Evolutionary conservation across 2,888 invertebrate genomes (phyloP).

Genomic region (Bhutanitis thaidina): DNA sequence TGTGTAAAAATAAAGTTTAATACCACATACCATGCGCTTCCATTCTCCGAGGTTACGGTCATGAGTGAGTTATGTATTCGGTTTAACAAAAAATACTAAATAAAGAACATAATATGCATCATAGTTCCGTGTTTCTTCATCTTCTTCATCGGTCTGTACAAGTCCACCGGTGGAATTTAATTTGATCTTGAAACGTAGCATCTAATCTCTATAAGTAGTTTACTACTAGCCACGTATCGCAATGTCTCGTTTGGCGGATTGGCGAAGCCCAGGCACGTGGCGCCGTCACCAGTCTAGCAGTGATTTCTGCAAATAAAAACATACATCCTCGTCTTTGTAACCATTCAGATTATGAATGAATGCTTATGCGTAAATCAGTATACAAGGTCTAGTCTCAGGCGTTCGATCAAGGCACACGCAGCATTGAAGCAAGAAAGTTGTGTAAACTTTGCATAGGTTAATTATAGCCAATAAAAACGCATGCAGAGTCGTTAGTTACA

Average conservation of each 20-base stretch:
- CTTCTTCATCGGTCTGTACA: no score
- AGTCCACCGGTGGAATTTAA: no score
- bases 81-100: neutral
- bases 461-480: neutral
- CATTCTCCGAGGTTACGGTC: slow-evolving; percentile 15
- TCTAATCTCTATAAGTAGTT: no score
- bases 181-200: no score
- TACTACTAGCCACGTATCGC: no score
- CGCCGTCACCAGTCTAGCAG: no score
- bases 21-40: slow-evolving; percentile 7
- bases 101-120: no score
- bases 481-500: no score
- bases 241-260: no score
- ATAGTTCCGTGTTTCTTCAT: no score
- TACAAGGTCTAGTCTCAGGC: slow-evolving; percentile 13
- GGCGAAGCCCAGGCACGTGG: no score
- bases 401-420: slow-evolving; percentile 6
- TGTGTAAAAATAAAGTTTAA: slow-evolving; percentile 19
- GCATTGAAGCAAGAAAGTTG: slow-evolving; percentile 9
- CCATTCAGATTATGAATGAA: no score
- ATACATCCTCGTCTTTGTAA: slow-evolving; percentile 1
- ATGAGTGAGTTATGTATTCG: slow-evolving; percentile 4
- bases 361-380: slow-evolving; percentile 6
- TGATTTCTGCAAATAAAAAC: slow-evolving; percentile 17
- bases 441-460: slow-evolving; percentile 8